Percentiles rank a stretch among this genome's conserved stretches.
phyloP scores from a whole-genome alignment of 2,797 vertebrate species.

The Urophycis tenuis region DNA sequence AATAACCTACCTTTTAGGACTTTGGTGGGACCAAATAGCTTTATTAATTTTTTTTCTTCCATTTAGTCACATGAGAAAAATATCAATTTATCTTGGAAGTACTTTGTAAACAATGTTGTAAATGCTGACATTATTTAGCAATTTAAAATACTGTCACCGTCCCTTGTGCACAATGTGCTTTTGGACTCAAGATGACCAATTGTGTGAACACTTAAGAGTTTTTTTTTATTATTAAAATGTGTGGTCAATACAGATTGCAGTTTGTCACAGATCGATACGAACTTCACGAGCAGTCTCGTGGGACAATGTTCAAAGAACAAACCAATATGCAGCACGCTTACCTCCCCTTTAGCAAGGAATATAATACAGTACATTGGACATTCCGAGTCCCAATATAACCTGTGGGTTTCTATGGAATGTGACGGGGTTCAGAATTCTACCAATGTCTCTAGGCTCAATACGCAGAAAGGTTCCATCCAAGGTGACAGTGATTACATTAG shows the following conservation, averaged over 20 bases:
- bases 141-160: background rate
- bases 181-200: background rate
- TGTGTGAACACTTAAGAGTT: background rate
- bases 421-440: background rate
- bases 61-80: slow-evolving; percentile 4
- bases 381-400: background rate
- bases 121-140: background rate
- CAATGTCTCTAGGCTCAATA: slow-evolving; percentile 13
- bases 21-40: background rate
- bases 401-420: background rate
- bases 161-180: background rate
- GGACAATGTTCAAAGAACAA: slow-evolving; percentile 46
- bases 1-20: background rate
- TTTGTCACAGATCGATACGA: slow-evolving; percentile 32
- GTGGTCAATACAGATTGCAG: slow-evolving; percentile 19
- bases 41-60: background rate
- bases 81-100: background rate
- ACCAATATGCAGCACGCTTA: slow-evolving; percentile 54
- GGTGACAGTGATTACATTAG: slow-evolving; percentile 18
- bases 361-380: slow-evolving; percentile 10
- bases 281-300: slow-evolving; percentile 23
- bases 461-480: slow-evolving; percentile 15
- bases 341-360: slow-evolving; percentile 17
- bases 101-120: slow-evolving; percentile 5
- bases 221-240: slow-evolving; percentile 8